Percentiles rank a stretch among this genome's conserved stretches.
Conservation (phyloP, 2,113 vertebrate genomes). For the Oreochromis spilurus region DNA sequence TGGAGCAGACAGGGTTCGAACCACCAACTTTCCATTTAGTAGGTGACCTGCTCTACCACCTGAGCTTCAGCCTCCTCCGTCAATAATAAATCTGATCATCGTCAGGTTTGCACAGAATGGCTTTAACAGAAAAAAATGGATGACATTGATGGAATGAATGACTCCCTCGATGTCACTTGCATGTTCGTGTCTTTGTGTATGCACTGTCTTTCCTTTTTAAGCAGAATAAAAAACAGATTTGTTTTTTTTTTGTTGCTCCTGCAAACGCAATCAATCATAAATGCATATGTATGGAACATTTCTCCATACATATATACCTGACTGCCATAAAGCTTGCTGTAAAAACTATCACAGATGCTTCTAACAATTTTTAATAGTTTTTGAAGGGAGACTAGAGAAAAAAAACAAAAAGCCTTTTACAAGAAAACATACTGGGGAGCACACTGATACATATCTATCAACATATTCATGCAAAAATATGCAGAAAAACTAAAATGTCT, state of each 20-base stretch:
- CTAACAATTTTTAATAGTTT: background rate
- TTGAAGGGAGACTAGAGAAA: background rate
- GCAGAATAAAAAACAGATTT: background rate
- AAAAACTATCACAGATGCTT: background rate
- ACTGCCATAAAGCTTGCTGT: fast-evolving
- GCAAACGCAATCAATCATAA: too few relatives aligned
- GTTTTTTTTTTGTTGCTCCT: background rate
- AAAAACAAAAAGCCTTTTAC: background rate
- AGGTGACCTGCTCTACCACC: too few relatives aligned
- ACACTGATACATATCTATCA: background rate
- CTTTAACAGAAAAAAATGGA: background rate
- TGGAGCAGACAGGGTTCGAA: too few relatives aligned
- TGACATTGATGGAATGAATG: background rate
- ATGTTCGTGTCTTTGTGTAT: background rate
- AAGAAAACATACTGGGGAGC: fast-evolving
- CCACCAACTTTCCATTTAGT: too few relatives aligned
- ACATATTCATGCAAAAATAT: background rate
- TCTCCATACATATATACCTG: too few relatives aligned
- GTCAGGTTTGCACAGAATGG: background rate
- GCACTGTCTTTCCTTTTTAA: background rate
- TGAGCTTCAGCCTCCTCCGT: too few relatives aligned
- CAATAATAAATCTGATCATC: background rate
- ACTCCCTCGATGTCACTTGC: too few relatives aligned
- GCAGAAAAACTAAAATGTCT: background rate
- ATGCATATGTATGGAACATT: too few relatives aligned